Base-by-base conservation (phyloP, 2,888 invertebrate species). In the Andrena hattorfiana region DNA sequence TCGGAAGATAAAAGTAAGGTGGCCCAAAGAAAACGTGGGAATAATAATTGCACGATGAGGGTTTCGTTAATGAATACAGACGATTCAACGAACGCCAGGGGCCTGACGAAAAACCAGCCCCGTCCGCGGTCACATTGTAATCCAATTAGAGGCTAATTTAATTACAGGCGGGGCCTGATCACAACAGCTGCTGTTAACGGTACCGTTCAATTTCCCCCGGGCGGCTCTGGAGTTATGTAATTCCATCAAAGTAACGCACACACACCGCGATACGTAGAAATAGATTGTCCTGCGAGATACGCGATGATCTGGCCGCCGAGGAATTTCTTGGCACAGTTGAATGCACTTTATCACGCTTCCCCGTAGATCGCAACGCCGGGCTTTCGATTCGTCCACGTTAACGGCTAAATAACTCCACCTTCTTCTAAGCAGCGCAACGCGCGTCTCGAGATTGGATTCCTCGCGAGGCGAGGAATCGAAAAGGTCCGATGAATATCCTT, bases 61-160 rank as follows among this genome's bases (percentile, higher is more conserved):
- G 48, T 54, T 48, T 10, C 23, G 20, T 51, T 51, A 70, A 71
- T 49, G 28, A 69, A 13, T 49, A 8, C 20, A 30, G 1, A 49
- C 8, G 67, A 71, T 35, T n/a, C 2, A 49, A 49, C 63, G 54
- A 69, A 68, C 32, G 16, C 56, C 54, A 35, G 20, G 48, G 26
- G 8, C 68, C 63, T 10, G 42, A 42, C 42, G 42, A 42, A 42
- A 42, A 42, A 42, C 16, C 16, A 5, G 4, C 42, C 16, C 62
- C 78, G 56, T 30, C 20, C 20, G 49, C 3, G 10, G 54, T 20
- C 35, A 28, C 75, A 68, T 82, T 75, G 75, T 80, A 63, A 71
- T 75, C 71, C 75, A 68, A 80, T 82, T 62, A 80, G 56, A 67
- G 28, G n/a, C 4, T 75, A 72, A 75, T 82, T 68, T 71, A 75